Percentiles rank a stretch among this genome's conserved stretches.
These are phyloP conservation scores for Agrochola lota DNA, from an alignment of 2,888 invertebrate genomes.

Conservation along the genomic window DNA sequence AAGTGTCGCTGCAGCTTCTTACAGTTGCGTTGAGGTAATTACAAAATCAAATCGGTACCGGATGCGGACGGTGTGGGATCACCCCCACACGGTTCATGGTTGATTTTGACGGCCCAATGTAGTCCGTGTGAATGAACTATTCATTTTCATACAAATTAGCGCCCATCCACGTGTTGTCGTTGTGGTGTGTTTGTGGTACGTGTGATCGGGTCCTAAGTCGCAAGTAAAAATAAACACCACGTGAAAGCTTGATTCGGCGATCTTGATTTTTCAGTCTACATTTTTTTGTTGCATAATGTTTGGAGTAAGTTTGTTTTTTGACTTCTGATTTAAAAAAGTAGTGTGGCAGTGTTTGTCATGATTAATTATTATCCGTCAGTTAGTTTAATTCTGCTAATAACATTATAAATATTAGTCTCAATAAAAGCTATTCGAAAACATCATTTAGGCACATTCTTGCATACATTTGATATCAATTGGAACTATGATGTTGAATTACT, in stretches of 20 bases:
- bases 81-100: no score
- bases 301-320: neutral
- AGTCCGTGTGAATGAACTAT: no score
- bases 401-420: slow-evolving; percentile 21
- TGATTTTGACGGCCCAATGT: no score
- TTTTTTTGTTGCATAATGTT: neutral
- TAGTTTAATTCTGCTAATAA: slow-evolving; percentile 14
- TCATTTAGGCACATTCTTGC: slow-evolving; percentile 50
- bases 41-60: no score
- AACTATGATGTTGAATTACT: slow-evolving; percentile 27
- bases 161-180: no score
- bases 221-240: neutral
- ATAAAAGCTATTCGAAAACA: slow-evolving; percentile 32
- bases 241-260: slow-evolving; percentile 3
- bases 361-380: neutral
- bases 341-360: slow-evolving; percentile 10
- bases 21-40: neutral
- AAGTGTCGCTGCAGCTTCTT: neutral
- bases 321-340: neutral
- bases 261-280: neutral
- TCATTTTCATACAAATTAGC: no score
- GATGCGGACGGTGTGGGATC: no score
- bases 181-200: no score
- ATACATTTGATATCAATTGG: slow-evolving; percentile 37
- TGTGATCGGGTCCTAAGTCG: neutral